These are phyloP conservation scores for Drosophila stalkeri DNA, from an alignment of 2,888 invertebrate species.

Conservation along the genomic window DNA sequence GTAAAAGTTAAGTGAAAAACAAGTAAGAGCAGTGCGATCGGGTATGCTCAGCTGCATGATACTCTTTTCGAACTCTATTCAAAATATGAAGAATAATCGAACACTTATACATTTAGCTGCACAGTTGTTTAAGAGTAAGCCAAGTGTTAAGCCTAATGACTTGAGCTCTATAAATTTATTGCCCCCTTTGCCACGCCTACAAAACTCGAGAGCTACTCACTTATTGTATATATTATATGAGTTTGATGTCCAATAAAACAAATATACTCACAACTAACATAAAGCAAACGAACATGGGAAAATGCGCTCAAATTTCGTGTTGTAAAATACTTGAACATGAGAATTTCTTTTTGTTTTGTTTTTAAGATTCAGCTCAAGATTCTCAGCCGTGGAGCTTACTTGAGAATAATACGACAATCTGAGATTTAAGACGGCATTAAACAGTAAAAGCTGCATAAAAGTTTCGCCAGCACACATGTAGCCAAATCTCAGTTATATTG, in stretches of 20 bases:
- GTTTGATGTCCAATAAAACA: not conserved
- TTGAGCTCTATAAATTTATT: not conserved
- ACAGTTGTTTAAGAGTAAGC: not conserved
- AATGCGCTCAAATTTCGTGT: constrained; percentile 24
- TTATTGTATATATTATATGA: not conserved
- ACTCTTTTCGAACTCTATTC: not conserved
- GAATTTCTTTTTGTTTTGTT: constrained; percentile 3
- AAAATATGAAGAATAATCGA: too few species aligned
- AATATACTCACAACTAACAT: not conserved
- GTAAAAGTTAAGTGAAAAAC: not conserved
- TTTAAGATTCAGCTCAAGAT: not conserved
- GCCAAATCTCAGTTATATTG: not conserved
- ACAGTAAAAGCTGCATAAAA: not conserved
- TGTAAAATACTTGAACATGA: constrained; percentile 43
- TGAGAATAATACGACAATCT: not conserved
- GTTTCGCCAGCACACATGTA: not conserved
- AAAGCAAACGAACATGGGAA: not conserved
- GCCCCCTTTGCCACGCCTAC: not conserved
- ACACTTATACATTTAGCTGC: not conserved
- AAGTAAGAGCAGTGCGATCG: not conserved
- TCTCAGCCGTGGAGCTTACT: not conserved
- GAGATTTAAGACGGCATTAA: not conserved
- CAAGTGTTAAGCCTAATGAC: not conserved
- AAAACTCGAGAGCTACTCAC: not conserved
- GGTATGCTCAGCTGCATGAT: too few species aligned